phyloP scores from a whole-genome alignment of 2,113 vertebrate genomes.

The Nestor notabilis region DNA sequence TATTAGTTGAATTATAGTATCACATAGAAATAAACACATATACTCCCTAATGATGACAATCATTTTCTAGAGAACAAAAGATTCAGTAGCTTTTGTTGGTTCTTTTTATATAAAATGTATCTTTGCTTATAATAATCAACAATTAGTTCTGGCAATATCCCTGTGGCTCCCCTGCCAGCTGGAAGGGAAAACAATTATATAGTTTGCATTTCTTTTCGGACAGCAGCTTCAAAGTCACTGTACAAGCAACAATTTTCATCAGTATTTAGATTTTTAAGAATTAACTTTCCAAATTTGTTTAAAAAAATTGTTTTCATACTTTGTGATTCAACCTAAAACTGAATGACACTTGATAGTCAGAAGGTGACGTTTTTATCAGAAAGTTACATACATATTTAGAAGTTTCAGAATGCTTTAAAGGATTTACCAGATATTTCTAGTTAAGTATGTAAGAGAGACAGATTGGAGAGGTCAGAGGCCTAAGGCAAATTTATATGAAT shows the following conservation, averaged over 20 bases:
- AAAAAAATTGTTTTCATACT: not conserved
- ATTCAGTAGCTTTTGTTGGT: not conserved
- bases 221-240: not conserved
- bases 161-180: not conserved
- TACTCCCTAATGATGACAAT: constrained; percentile 19
- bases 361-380: not conserved
- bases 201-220: constrained; percentile 39
- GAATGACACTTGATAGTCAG: not conserved
- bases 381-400: not conserved
- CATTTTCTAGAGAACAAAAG: constrained; percentile 49
- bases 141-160: constrained; percentile 48
- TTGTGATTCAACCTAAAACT: not conserved
- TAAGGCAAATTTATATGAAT: not conserved
- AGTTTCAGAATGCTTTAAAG: not conserved
- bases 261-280: not conserved
- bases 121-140: constrained; percentile 54
- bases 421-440: not conserved
- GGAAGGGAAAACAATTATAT: constrained; percentile 38
- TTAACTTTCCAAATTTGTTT: not conserved
- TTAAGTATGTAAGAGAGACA: not conserved
- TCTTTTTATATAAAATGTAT: not conserved
- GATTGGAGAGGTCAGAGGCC: not conserved
- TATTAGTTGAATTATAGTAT: constrained; percentile 49
- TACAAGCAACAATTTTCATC: not conserved
- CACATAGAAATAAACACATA: constrained; percentile 15